Evolutionary conservation across 2,113 vertebrate genomes (phyloP).

Genomic region (Dasyprocta punctata): DNA sequence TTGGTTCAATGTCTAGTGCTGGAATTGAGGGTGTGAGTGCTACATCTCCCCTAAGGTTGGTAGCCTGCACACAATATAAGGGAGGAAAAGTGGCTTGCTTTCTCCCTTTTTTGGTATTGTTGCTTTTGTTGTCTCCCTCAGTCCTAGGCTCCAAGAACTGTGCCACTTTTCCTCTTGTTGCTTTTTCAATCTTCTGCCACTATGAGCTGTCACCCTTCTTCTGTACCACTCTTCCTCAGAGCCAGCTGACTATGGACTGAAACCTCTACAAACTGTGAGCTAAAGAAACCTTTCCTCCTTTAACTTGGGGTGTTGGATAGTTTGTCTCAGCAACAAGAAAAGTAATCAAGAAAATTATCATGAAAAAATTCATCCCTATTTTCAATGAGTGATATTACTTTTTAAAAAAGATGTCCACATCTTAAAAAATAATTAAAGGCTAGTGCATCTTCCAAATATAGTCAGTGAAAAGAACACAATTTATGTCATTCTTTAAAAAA

Average conservation of each 20-base stretch:
- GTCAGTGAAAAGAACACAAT: neutral
- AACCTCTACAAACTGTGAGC: neutral
- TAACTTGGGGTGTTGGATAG: neutral
- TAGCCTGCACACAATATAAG: neutral
- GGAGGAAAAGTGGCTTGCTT: neutral
- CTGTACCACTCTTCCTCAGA: neutral
- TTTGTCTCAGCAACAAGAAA: neutral
- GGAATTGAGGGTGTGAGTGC: neutral
- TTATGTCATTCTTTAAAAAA: neutral
- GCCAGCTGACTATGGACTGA: neutral
- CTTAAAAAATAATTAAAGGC: neutral
- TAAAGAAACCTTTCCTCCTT: neutral
- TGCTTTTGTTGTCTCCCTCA: no score
- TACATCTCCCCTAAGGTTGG: neutral
- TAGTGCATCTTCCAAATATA: neutral
- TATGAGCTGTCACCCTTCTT: neutral
- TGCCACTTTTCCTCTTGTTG: no score
- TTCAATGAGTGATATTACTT: neutral
- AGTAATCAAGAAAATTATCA: neutral
- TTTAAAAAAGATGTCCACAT: neutral
- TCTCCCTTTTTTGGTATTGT: no score
- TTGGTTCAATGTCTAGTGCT: neutral
- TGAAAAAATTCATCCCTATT: neutral
- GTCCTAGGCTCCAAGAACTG: no score
- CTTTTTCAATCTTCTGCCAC: no score